phyloP scores from a whole-genome alignment of 1,140 invertebrate genomes.

The Cydia strobilella region DNA sequence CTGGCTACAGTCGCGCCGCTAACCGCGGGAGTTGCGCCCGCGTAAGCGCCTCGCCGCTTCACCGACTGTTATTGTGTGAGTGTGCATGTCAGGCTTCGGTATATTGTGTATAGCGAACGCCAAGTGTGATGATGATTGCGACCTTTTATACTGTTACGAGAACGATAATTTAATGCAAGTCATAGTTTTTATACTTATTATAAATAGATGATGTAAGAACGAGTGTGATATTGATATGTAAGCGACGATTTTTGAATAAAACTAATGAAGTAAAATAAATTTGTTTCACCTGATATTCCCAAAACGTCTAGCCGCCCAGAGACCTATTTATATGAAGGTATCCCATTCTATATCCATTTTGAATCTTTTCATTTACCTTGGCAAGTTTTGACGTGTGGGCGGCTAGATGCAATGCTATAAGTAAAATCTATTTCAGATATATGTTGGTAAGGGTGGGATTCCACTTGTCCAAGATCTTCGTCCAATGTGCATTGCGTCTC shows the following conservation, averaged over 20 bases:
- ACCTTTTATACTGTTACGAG: constrained; percentile 71
- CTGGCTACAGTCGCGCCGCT: constrained; percentile 4
- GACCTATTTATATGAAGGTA: too few species aligned
- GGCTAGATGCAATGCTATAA: too few species aligned
- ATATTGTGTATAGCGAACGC: constrained; percentile 76
- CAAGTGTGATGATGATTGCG: constrained; percentile 69
- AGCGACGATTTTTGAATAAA: constrained; percentile 76
- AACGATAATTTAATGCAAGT: constrained; percentile 78
- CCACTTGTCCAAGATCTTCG: too few species aligned
- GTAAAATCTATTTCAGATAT: too few species aligned
- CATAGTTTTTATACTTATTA: constrained; percentile 80
- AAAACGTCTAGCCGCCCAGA: too few species aligned
- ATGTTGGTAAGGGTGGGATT: too few species aligned
- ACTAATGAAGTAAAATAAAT: constrained; percentile 63
- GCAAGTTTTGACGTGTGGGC: too few species aligned
- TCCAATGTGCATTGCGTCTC: too few species aligned
- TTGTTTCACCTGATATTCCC: neutral
- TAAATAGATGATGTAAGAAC: constrained; percentile 79
- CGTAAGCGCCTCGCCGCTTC: constrained; percentile 40
- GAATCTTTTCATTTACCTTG: too few species aligned
- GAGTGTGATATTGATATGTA: constrained; percentile 79
- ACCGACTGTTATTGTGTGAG: constrained; percentile 68
- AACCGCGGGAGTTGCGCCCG: constrained; percentile 14
- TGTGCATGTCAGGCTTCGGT: constrained; percentile 65
- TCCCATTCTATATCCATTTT: too few species aligned